Conservation (phyloP, 2,888 invertebrate genomes). For the Cosmia pyralina region DNA sequence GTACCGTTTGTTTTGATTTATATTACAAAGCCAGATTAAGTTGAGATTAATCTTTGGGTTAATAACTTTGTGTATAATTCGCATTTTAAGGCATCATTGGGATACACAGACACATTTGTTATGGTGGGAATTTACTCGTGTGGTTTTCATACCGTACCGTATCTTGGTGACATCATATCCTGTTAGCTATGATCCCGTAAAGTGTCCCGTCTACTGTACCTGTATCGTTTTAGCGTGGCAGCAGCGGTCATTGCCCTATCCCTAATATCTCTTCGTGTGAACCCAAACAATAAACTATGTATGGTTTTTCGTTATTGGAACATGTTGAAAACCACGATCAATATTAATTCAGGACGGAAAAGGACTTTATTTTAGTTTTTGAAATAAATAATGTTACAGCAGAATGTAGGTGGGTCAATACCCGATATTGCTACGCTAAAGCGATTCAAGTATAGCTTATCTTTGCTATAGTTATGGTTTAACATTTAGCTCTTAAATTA, state of each 20-base stretch:
- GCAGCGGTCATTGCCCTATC: too few relatives aligned
- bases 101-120: conserved; percentile 40
- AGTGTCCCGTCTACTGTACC: neutral
- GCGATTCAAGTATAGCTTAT: too few relatives aligned
- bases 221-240: too few relatives aligned
- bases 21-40: conserved; percentile 73
- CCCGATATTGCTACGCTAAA: too few relatives aligned
- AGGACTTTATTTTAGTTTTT: too few relatives aligned
- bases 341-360: too few relatives aligned
- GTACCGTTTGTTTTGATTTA: conserved; percentile 76
- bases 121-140: conserved; percentile 14
- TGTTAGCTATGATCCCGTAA: neutral
- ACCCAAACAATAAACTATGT: too few relatives aligned
- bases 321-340: too few relatives aligned
- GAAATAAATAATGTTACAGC: too few relatives aligned
- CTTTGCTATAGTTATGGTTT: neutral
- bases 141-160: conserved; percentile 25
- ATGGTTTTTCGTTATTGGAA: too few relatives aligned
- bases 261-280: too few relatives aligned
- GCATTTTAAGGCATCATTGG: conserved; percentile 42
- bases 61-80: conserved; percentile 64
- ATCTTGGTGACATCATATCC: conserved; percentile 21
- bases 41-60: conserved; percentile 71
- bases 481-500: neutral
- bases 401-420: too few relatives aligned